Evolutionary conservation across 2,888 invertebrate species (phyloP).

Genomic region (Drosophila merina): DNA sequence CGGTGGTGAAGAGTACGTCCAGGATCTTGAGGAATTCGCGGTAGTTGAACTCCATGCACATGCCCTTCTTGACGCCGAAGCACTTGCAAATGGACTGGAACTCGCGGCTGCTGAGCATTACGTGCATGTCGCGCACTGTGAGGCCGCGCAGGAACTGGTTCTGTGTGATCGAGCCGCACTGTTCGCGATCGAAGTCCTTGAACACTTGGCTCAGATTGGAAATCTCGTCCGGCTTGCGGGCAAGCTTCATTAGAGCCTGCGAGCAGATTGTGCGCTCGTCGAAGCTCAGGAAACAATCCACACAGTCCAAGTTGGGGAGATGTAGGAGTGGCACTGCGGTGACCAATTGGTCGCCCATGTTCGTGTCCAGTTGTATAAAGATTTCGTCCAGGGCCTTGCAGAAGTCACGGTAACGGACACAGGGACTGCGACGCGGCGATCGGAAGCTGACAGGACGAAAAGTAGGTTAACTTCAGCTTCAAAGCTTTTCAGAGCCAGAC

Average conservation of each 20-base stretch:
- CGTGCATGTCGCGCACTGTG: conserved; percentile 87
- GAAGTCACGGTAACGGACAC: conserved; percentile 89
- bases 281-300: conserved; percentile 88
- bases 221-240: conserved; percentile 87
- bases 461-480: too few species aligned
- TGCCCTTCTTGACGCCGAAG: conserved; percentile 88
- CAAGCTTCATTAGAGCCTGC: conserved; percentile 88
- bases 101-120: conserved; percentile 88
- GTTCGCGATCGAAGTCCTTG: conserved; percentile 88
- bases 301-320: conserved; percentile 87
- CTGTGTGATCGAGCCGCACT: conserved; percentile 88
- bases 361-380: conserved; percentile 87
- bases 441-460: conserved; percentile 85
- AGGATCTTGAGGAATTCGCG: conserved; percentile 88
- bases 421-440: conserved; percentile 86
- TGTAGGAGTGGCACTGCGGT: conserved; percentile 89
- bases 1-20: conserved; percentile 87
- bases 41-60: conserved; percentile 88
- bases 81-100: conserved; percentile 90
- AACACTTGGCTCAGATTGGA: conserved; percentile 89
- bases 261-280: conserved; percentile 88
- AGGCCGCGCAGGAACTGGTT: conserved; percentile 88
- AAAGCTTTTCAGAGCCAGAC: conserved; percentile 63
- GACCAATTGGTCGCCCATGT: conserved; percentile 88
- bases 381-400: conserved; percentile 88